phyloP scores from a whole-genome alignment of 2,888 invertebrate species.

The Autographa pulchrina region DNA sequence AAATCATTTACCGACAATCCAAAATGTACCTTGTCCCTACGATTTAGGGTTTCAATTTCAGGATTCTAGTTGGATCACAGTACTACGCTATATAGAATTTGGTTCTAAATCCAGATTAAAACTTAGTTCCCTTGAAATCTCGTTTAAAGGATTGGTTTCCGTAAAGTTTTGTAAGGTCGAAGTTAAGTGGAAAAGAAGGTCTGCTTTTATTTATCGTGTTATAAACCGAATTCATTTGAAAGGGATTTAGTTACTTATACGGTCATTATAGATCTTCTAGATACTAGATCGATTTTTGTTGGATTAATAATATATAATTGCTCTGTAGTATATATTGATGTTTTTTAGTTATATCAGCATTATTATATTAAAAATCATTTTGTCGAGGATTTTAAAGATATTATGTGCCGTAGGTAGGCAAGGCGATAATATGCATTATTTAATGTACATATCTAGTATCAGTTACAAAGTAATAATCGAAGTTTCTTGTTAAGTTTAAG shows the following conservation, averaged over 20 bases:
- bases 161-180: not conserved
- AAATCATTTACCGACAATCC: not conserved
- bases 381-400: no score
- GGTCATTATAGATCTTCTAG: no score
- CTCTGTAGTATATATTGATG: no score
- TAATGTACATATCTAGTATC: not conserved
- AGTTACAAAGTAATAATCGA: not conserved
- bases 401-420: not conserved
- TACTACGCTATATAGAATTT: not conserved
- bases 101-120: not conserved
- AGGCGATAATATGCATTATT: no score
- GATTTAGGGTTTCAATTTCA: not conserved
- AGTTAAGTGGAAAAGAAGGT: not conserved
- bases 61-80: not conserved
- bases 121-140: not conserved
- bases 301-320: no score
- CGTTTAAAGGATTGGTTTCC: not conserved
- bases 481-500: no score
- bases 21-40: not conserved
- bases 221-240: no score
- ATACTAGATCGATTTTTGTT: no score
- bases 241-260: no score
- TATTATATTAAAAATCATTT: no score
- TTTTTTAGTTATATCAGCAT: no score
- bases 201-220: not conserved